phyloP scores from a whole-genome alignment of 2,888 invertebrate species.

The Agrypnus murinus region DNA sequence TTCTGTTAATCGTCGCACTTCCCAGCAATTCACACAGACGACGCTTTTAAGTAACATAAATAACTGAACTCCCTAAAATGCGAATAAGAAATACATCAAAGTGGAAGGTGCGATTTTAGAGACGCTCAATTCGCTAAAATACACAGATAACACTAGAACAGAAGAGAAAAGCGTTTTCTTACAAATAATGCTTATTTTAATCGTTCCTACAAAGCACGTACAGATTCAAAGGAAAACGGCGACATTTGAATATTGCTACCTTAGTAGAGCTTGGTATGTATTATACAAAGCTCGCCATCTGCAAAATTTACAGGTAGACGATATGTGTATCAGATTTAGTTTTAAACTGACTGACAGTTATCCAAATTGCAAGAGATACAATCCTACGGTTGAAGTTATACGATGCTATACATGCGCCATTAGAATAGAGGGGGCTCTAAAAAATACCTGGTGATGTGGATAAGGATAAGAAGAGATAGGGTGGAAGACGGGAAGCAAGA shows the following conservation, averaged over 20 bases:
- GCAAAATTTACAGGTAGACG: constrained; percentile 31
- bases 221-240: not conserved
- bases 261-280: too few relatives aligned
- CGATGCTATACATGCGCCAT: constrained; percentile 49
- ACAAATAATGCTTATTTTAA: constrained; percentile 33
- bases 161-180: constrained; percentile 27
- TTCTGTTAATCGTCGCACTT: constrained; percentile 32
- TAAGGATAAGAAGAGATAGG: constrained; percentile 54
- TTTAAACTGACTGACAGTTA: constrained; percentile 28
- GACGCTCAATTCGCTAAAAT: not conserved
- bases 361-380: constrained; percentile 36
- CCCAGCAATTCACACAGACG: constrained; percentile 27
- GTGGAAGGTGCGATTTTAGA: not conserved
- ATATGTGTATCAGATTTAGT: constrained; percentile 28
- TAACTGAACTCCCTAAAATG: constrained; percentile 34
- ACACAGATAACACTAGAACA: not conserved
- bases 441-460: constrained; percentile 54
- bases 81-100: constrained; percentile 1
- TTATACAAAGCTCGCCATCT: too few relatives aligned
- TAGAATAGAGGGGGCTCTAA: constrained; percentile 45
- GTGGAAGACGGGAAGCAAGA: constrained; percentile 54
- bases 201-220: constrained; percentile 23
- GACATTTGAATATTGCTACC: too few relatives aligned
- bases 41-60: constrained; percentile 41
- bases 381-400: constrained; percentile 36